Conservation (phyloP, 2,888 invertebrate species). For the Leucophenga montana region DNA sequence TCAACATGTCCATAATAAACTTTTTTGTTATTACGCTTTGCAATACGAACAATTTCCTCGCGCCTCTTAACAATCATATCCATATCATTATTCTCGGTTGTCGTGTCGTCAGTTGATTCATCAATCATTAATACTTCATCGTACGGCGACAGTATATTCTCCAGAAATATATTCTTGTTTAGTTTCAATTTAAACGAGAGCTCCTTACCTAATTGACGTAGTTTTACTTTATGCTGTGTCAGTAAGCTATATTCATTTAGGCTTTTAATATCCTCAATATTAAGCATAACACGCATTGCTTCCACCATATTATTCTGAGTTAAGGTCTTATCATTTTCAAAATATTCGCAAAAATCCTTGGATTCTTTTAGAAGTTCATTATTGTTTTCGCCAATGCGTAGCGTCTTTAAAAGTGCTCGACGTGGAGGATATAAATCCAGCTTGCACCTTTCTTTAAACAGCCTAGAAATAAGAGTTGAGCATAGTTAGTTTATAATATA, state of each 20-base stretch:
- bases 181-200: slow-evolving; percentile 48
- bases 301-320: slow-evolving; percentile 51
- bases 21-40: slow-evolving; percentile 46
- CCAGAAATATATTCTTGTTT: slow-evolving; percentile 31
- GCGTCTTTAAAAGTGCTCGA: slow-evolving; percentile 30
- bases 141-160: slow-evolving; percentile 51
- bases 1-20: slow-evolving; percentile 55
- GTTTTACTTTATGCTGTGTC: slow-evolving; percentile 52
- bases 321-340: slow-evolving; percentile 43
- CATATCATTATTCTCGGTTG: slow-evolving; percentile 40
- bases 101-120: slow-evolving; percentile 35
- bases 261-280: slow-evolving; percentile 66
- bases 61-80: slow-evolving; percentile 51
- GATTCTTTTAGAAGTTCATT: slow-evolving; percentile 31
- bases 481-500: background rate
- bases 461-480: slow-evolving; percentile 26
- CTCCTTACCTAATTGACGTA: slow-evolving; percentile 56
- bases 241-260: slow-evolving; percentile 52
- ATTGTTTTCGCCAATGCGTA: slow-evolving; percentile 32
- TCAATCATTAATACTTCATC: slow-evolving; percentile 58
- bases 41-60: slow-evolving; percentile 39
- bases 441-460: slow-evolving; percentile 34
- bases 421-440: slow-evolving; percentile 43
- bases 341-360: slow-evolving; percentile 52
- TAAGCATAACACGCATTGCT: slow-evolving; percentile 52